phyloP scores from a whole-genome alignment of 1,140 invertebrate genomes.

The Cataglyphis hispanica region DNA sequence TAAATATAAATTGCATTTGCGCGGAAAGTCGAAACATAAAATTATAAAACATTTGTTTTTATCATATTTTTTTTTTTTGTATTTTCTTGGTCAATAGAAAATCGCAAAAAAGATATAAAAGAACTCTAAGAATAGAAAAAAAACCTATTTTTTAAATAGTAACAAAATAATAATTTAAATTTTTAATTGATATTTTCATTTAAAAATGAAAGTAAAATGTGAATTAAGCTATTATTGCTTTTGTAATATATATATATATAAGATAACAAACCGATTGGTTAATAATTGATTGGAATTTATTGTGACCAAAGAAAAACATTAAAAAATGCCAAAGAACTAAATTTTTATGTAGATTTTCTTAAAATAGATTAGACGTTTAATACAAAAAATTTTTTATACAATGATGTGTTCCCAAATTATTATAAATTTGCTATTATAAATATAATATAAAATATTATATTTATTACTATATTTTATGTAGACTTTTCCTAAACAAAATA shows the following conservation, averaged over 20 bases:
- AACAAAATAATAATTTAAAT: slow-evolving; percentile 5
- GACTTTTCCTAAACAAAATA: too few species aligned
- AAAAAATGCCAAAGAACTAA: background rate
- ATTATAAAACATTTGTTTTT: slow-evolving; percentile 12
- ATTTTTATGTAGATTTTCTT: background rate
- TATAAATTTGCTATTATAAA: too few species aligned
- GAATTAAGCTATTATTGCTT: background rate
- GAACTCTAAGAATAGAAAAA: background rate
- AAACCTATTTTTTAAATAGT: slow-evolving; percentile 2
- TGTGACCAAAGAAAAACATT: background rate
- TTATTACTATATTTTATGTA: too few species aligned
- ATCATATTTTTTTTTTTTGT: background rate
- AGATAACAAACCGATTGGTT: background rate
- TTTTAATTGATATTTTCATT: too few species aligned
- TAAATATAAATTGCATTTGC: background rate
- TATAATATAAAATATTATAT: too few species aligned
- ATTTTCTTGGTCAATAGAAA: background rate
- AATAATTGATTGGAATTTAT: background rate
- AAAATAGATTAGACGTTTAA: background rate
- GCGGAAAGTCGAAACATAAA: background rate
- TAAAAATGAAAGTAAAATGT: too few species aligned
- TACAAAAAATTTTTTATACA: background rate
- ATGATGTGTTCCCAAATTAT: too few species aligned
- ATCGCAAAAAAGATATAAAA: background rate
- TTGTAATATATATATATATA: background rate